Evolutionary conservation across 2,797 vertebrate genomes (phyloP).

Genomic region (Labeo calbasu): DNA sequence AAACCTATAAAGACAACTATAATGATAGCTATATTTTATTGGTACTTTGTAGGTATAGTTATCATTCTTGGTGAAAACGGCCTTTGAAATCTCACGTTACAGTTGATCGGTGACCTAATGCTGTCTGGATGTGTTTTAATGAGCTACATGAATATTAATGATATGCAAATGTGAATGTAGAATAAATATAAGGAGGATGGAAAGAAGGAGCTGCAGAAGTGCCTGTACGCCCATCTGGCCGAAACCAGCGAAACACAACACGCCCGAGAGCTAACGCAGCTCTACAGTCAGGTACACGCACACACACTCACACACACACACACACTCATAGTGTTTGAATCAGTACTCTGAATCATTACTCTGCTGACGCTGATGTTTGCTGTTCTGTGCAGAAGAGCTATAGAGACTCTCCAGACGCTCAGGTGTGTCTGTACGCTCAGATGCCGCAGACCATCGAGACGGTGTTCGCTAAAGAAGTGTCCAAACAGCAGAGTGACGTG

Average conservation of each 20-base stretch:
- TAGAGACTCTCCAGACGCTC: slow-evolving; percentile 66
- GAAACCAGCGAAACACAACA: slow-evolving; percentile 90
- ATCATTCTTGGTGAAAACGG: not conserved
- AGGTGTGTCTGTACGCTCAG: slow-evolving; percentile 74
- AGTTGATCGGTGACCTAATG: not conserved
- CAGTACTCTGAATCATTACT: not conserved
- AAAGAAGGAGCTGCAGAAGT: slow-evolving; percentile 81
- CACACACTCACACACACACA: not conserved
- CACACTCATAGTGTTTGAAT: not conserved
- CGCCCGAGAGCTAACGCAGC: slow-evolving; percentile 83
- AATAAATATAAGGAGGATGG: slow-evolving; percentile 88
- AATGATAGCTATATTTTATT: not conserved
- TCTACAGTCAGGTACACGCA: slow-evolving; percentile 85
- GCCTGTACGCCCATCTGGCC: slow-evolving; percentile 87
- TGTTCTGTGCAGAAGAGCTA: slow-evolving; percentile 68
- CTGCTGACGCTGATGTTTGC: not conserved
- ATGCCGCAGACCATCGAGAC: slow-evolving; percentile 96
- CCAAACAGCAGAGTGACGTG: slow-evolving; percentile 89
- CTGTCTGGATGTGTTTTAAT: not conserved
- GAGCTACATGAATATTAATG: not conserved
- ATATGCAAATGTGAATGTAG: slow-evolving; percentile 66
- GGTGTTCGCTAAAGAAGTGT: slow-evolving; percentile 85
- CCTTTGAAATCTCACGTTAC: not conserved
- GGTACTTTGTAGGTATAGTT: not conserved
- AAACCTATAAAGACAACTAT: not conserved